Evolutionary conservation across 2,888 invertebrate genomes (phyloP).

Genomic region (Andrena flavipes): DNA sequence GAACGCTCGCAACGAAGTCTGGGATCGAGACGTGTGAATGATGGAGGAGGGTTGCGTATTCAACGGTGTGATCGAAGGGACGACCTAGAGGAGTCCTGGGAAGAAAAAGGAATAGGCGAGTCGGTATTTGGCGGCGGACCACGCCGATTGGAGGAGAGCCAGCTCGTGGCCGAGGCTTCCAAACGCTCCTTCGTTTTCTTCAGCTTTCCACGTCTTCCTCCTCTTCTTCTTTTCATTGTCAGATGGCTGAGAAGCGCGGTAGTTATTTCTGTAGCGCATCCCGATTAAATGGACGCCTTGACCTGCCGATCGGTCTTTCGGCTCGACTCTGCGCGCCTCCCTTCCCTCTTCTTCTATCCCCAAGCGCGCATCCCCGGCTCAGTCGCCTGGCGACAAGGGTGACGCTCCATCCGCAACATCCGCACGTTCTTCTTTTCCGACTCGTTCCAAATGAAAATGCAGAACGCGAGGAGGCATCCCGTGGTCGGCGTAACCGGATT

Average conservation of each 20-base stretch:
- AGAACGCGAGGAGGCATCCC: background rate
- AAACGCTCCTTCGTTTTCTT: conserved; percentile 60
- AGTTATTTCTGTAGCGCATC: conserved; percentile 57
- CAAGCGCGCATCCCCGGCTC: background rate
- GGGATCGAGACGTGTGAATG: conserved; percentile 41
- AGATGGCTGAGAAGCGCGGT: background rate
- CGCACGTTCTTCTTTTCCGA: background rate
- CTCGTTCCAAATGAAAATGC: conserved; percentile 12
- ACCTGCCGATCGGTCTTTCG: conserved; percentile 41
- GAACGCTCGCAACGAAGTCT: conserved; percentile 37
- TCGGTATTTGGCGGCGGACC: conserved; percentile 60
- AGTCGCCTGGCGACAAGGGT: background rate
- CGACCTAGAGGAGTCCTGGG: conserved; percentile 34
- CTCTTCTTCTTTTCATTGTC: conserved; percentile 45
- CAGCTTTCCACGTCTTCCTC: conserved; percentile 25
- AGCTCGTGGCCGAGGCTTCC: conserved; percentile 51
- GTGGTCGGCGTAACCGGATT: background rate
- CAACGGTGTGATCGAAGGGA: conserved; percentile 12
- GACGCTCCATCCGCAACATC: conserved; percentile 1
- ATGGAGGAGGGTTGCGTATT: conserved; percentile 33
- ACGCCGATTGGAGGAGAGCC: conserved; percentile 69
- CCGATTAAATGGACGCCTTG: conserved; percentile 36
- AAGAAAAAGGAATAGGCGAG: conserved; percentile 30
- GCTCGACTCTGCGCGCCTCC: conserved; percentile 20
- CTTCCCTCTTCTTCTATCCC: background rate